Conservation (phyloP, 2,888 invertebrate genomes). For the Thera obeliscata region DNA sequence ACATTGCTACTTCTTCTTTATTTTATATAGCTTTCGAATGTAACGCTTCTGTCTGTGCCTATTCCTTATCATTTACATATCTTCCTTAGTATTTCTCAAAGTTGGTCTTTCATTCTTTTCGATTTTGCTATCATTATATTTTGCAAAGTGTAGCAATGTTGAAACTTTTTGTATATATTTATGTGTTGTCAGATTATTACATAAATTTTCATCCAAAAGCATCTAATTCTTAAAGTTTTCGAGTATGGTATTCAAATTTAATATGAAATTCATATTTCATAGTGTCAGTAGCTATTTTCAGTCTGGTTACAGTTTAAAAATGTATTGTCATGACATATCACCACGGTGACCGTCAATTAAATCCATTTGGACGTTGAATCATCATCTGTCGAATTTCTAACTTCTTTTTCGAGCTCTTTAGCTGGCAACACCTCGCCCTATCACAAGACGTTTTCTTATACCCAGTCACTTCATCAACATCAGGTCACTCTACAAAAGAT, state of each 20-base stretch:
- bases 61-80: slow-evolving; percentile 42
- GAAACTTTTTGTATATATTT: slow-evolving; percentile 69
- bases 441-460: slow-evolving; percentile 10
- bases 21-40: slow-evolving; percentile 42
- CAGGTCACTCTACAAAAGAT: background rate
- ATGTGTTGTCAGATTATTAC: slow-evolving; percentile 69
- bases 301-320: slow-evolving; percentile 33
- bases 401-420: slow-evolving; percentile 14
- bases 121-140: slow-evolving; percentile 42
- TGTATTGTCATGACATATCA: slow-evolving; percentile 64
- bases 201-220: slow-evolving; percentile 18
- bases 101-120: slow-evolving; percentile 61
- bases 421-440: slow-evolving; percentile 20
- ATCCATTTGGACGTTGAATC: slow-evolving; percentile 37
- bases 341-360: slow-evolving; percentile 77
- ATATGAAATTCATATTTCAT: slow-evolving; percentile 11
- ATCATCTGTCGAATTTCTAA: slow-evolving; percentile 52
- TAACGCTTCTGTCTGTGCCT: slow-evolving; percentile 52
- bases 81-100: slow-evolving; percentile 72
- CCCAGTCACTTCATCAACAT: background rate
- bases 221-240: slow-evolving; percentile 5
- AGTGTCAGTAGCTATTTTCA: slow-evolving; percentile 19
- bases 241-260: slow-evolving; percentile 14
- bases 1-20: slow-evolving; percentile 73
- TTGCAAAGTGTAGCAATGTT: slow-evolving; percentile 76